Evolutionary conservation across 1,140 invertebrate species (phyloP).

Genomic region (Bombus sibiricus): DNA sequence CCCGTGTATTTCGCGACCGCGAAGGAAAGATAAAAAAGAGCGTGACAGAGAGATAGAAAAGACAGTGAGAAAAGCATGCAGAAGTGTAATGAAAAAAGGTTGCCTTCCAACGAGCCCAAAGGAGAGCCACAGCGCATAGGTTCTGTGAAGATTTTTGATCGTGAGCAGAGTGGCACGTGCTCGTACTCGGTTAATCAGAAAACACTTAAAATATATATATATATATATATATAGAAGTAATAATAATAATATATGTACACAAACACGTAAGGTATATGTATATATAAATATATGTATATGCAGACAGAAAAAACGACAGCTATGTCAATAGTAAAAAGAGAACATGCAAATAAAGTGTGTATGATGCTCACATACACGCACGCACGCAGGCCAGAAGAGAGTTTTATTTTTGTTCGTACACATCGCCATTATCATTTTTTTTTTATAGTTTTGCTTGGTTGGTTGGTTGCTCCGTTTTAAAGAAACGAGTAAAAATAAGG

Average conservation of each 20-base stretch:
- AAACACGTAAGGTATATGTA: conserved; percentile 50
- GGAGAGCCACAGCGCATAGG: conserved; percentile 68
- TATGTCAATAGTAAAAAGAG: conserved; percentile 51
- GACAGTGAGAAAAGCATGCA: conserved; percentile 70
- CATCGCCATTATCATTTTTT: conserved; percentile 24
- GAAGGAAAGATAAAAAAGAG: conserved; percentile 63
- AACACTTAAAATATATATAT: conserved; percentile 59
- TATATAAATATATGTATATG: conserved; percentile 20
- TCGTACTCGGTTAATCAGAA: conserved; percentile 66
- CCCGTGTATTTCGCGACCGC: conserved; percentile 31
- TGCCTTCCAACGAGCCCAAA: conserved; percentile 70
- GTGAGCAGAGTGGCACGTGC: conserved; percentile 75
- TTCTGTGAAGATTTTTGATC: conserved; percentile 65
- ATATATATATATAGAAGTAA: conserved; percentile 60
- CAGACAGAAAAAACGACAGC: conserved; percentile 49
- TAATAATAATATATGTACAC: conserved; percentile 58
- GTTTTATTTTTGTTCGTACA: conserved; percentile 37
- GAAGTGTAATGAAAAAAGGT: conserved; percentile 70
- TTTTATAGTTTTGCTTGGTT: conserved; percentile 45
- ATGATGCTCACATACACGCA: conserved; percentile 66
- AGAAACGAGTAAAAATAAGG: conserved; percentile 76
- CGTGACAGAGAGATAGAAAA: conserved; percentile 54
- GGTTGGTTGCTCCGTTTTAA: conserved; percentile 50
- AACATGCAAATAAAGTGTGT: conserved; percentile 70
- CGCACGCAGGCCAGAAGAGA: conserved; percentile 70